phyloP scores from a whole-genome alignment of 2,888 invertebrate genomes.

The Rugalucina vietnamica region DNA sequence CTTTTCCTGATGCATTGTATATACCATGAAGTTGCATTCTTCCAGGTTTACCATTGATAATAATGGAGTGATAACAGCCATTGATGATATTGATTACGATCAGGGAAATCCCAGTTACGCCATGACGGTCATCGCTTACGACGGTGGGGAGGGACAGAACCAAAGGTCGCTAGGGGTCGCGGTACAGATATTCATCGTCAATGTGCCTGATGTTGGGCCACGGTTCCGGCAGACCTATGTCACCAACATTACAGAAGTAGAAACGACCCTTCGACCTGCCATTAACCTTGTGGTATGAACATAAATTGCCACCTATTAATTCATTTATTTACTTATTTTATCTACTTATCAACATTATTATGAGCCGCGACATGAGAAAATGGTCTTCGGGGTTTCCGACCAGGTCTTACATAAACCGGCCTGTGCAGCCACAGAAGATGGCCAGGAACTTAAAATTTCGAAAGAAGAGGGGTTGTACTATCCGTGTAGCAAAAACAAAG shows the following conservation, averaged over 20 bases:
- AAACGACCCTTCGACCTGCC: background rate
- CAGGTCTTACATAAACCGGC: too few species aligned
- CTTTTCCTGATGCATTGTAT: too few species aligned
- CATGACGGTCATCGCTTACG: conserved; percentile 33
- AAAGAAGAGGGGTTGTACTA: too few species aligned
- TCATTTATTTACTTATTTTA: too few species aligned
- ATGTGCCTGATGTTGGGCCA: conserved; percentile 50
- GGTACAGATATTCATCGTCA: conserved; percentile 20
- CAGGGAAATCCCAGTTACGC: background rate
- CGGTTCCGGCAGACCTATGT: background rate
- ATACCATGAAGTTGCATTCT: too few species aligned
- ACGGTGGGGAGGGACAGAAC: conserved; percentile 18
- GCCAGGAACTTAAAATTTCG: too few species aligned
- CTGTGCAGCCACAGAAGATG: too few species aligned
- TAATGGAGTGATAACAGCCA: conserved; percentile 78
- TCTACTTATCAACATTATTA: too few species aligned
- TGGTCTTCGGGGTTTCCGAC: too few species aligned
- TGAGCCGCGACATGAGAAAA: too few species aligned
- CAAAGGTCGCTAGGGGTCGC: background rate
- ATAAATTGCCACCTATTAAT: too few species aligned
- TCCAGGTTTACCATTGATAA: conserved; percentile 89
- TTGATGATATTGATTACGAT: conserved; percentile 46
- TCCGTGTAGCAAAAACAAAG: too few species aligned
- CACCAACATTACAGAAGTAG: background rate
- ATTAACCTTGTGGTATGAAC: background rate